A percentile compares a stretch with the other conserved stretches of the same genome.
These are phyloP conservation scores for Drosophila trapezifrons DNA, from an alignment of 1,140 invertebrate species.

Conservation along the genomic window DNA sequence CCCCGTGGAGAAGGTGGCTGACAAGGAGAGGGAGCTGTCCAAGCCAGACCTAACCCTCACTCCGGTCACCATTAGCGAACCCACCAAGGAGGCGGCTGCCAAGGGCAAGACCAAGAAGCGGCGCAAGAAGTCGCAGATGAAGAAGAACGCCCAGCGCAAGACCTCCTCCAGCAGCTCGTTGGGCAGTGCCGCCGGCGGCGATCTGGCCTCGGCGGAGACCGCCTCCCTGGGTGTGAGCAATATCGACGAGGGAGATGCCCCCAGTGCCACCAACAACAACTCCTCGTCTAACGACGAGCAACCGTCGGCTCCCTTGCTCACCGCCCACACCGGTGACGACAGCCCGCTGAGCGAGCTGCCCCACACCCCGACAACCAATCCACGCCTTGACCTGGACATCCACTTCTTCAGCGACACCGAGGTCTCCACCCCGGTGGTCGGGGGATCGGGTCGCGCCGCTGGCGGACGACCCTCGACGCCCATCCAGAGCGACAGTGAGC, in stretches of 20 bases:
- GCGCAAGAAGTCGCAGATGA: slow-evolving; percentile 91
- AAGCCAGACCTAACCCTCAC: slow-evolving; percentile 50
- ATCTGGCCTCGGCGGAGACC: slow-evolving; percentile 49
- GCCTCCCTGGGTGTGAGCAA: slow-evolving; percentile 63
- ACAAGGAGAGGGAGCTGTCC: slow-evolving; percentile 10
- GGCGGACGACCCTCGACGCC: slow-evolving; percentile 90
- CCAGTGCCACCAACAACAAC: slow-evolving; percentile 44
- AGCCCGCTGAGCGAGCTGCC: slow-evolving; percentile 60
- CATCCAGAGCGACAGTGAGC: slow-evolving; percentile 96
- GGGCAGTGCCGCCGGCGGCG: slow-evolving; percentile 65
- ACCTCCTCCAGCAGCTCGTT: slow-evolving; percentile 85
- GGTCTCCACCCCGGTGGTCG: slow-evolving; percentile 83
- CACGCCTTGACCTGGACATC: slow-evolving; percentile 87
- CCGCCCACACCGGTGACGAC: slow-evolving; percentile 64
- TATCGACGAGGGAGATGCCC: slow-evolving; percentile 67
- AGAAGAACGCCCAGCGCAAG: slow-evolving; percentile 90
- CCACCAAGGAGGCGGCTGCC: slow-evolving; percentile 71
- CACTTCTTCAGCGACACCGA: slow-evolving; percentile 97
- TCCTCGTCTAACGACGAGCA: slow-evolving; percentile 75
- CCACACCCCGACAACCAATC: slow-evolving; percentile 41
- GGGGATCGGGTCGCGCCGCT: slow-evolving; percentile 55
- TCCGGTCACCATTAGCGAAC: slow-evolving; percentile 54
- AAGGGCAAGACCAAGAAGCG: slow-evolving; percentile 89
- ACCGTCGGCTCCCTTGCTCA: slow-evolving; percentile 60
- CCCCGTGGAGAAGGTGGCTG: slow-evolving; percentile 18